Percentiles rank a stretch among this genome's conserved stretches.
Evolutionary conservation across 2,888 invertebrate species (phyloP).

Genomic region (Stenolophus ochropezus): DNA sequence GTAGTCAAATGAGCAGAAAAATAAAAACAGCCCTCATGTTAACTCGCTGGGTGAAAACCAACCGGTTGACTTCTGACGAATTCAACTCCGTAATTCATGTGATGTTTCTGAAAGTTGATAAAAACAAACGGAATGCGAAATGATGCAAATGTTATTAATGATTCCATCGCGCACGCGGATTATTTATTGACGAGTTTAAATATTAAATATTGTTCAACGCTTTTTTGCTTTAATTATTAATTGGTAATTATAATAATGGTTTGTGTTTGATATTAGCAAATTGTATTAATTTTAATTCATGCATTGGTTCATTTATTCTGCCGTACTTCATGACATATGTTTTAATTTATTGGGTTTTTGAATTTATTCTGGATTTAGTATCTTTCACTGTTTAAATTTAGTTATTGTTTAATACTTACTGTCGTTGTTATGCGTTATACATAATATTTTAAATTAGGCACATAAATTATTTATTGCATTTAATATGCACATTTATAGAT

Average conservation of each 20-base stretch:
- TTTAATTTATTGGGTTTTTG: no score
- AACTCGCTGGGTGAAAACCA: no score
- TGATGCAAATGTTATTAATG: background rate
- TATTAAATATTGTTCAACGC: slow-evolving; percentile 13
- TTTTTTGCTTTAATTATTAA: slow-evolving; percentile 8
- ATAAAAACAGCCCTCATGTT: slow-evolving; percentile 1
- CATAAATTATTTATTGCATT: background rate
- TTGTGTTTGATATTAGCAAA: background rate
- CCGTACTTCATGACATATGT: background rate
- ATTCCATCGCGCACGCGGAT: background rate
- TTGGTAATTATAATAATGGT: slow-evolving; percentile 7
- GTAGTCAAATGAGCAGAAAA: slow-evolving; percentile 36
- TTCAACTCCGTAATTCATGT: background rate
- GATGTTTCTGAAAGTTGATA: slow-evolving; percentile 12
- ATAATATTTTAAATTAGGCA: no score
- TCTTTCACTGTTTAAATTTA: no score
- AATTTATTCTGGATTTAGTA: no score
- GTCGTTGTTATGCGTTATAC: no score
- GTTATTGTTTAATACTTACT: no score
- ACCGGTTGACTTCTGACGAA: no score
- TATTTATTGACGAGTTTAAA: background rate
- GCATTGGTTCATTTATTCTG: background rate
- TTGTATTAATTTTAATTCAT: background rate
- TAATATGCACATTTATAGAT: background rate
- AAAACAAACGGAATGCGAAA: slow-evolving; percentile 13